These are phyloP conservation scores for Carassius gibelio DNA, from an alignment of 2,113 vertebrate genomes.

Conservation along the genomic window DNA sequence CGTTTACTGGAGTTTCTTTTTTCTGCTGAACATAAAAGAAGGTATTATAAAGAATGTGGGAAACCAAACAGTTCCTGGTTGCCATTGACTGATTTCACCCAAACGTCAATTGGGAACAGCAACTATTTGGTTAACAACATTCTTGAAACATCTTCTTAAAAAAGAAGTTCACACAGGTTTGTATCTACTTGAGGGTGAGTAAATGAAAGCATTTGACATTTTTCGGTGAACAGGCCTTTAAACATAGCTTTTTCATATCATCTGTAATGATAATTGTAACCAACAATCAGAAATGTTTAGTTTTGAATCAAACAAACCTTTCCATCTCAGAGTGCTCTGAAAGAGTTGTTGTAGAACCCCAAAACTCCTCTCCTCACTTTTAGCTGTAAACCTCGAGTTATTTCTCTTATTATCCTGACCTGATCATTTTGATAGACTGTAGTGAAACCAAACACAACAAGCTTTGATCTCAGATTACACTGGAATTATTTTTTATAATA, in stretches of 20 bases:
- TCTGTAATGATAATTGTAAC: neutral
- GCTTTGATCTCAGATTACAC: conserved; percentile 5
- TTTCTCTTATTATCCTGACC: neutral
- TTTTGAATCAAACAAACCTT: neutral
- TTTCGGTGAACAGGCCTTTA: neutral
- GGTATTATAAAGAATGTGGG: too few relatives aligned
- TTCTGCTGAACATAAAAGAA: too few relatives aligned
- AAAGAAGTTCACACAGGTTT: too few relatives aligned
- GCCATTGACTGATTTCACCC: too few relatives aligned
- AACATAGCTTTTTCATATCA: neutral
- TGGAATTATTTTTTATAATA: neutral
- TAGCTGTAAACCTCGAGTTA: too few relatives aligned
- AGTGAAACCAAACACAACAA: neutral
- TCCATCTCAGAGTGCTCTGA: neutral
- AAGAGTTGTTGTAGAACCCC: neutral
- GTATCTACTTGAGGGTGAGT: too few relatives aligned
- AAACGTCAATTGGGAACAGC: too few relatives aligned
- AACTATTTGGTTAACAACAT: too few relatives aligned
- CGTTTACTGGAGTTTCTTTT: too few relatives aligned
- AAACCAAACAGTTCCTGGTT: too few relatives aligned
- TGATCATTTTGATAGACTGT: neutral
- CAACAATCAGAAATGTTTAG: conserved; percentile 8
- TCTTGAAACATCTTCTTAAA: neutral
- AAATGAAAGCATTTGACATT: too few relatives aligned
- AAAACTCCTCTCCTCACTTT: neutral